Conservation (phyloP, 2,797 vertebrate species). For the Zenarchopterus dispar region DNA sequence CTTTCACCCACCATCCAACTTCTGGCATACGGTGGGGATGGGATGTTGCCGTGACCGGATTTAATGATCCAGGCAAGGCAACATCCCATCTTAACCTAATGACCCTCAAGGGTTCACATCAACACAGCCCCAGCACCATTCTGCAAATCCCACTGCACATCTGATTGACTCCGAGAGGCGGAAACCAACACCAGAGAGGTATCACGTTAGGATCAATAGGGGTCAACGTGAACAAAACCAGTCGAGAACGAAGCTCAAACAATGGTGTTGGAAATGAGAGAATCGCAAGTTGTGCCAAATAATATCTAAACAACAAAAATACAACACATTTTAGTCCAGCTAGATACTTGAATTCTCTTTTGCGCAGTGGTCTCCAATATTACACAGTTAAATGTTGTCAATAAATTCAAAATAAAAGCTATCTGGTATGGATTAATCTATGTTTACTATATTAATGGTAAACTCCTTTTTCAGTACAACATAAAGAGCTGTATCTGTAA, state of each 20-base stretch:
- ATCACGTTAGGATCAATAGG: constrained; percentile 21
- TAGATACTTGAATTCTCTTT: no score
- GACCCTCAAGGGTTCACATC: constrained; percentile 50
- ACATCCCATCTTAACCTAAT: constrained; percentile 66
- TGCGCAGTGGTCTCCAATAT: no score
- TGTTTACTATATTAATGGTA: constrained; percentile 16
- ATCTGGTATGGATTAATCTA: neutral
- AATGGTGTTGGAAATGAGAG: neutral
- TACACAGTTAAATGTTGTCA: no score
- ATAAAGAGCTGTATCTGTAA: constrained; percentile 24
- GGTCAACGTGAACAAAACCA: constrained; percentile 31
- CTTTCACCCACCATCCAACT: constrained; percentile 20
- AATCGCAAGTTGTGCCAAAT: no score
- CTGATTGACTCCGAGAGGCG: constrained; percentile 30
- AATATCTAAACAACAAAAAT: no score
- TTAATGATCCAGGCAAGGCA: constrained; percentile 51
- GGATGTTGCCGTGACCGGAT: constrained; percentile 49
- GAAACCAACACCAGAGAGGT: constrained; percentile 18
- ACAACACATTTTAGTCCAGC: no score
- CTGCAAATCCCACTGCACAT: constrained; percentile 54
- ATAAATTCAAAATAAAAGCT: neutral
- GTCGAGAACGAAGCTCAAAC: constrained; percentile 10
- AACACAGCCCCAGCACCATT: constrained; percentile 24
- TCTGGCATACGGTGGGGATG: constrained; percentile 16
- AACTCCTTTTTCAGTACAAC: constrained; percentile 2